Percentiles rank a stretch among this genome's conserved stretches.
Evolutionary conservation across 2,797 vertebrate genomes (phyloP).

Genomic region (Catamblyrhynchus diadema): DNA sequence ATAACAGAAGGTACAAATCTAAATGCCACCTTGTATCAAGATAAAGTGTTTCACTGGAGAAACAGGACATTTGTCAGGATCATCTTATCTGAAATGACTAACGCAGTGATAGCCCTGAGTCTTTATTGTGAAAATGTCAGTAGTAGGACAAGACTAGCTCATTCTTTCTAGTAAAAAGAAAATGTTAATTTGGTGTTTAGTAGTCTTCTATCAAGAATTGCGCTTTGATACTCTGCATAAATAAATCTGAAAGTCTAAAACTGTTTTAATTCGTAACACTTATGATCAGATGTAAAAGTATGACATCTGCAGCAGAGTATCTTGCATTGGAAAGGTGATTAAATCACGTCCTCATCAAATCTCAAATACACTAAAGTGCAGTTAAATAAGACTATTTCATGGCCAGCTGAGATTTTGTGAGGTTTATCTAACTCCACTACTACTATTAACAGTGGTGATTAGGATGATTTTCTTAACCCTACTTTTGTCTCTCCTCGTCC

Average conservation of each 20-base stretch:
- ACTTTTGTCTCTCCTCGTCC: not conserved
- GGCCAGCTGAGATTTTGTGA: not conserved
- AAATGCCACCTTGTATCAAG: not conserved
- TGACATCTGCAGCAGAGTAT: not conserved
- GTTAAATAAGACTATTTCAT: not conserved
- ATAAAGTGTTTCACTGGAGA: not conserved
- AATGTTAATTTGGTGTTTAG: not conserved
- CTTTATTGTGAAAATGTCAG: not conserved
- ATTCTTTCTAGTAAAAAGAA: not conserved
- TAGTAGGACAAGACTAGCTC: not conserved
- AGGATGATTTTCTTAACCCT: not conserved
- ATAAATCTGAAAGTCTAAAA: not conserved
- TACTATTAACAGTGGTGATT: not conserved
- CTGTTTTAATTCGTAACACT: not conserved
- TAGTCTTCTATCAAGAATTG: not conserved
- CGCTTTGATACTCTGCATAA: not conserved
- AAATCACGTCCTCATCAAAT: not conserved
- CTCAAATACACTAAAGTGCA: not conserved
- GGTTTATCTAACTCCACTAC: not conserved
- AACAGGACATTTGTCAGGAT: not conserved
- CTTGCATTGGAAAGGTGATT: not conserved
- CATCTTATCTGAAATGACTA: not conserved
- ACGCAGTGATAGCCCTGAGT: not conserved
- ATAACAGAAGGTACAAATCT: conserved; percentile 18
- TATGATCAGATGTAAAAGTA: rapidly evolving